Base-by-base conservation (phyloP, 2,797 vertebrate species). In the Trematomus bernacchii region DNA sequence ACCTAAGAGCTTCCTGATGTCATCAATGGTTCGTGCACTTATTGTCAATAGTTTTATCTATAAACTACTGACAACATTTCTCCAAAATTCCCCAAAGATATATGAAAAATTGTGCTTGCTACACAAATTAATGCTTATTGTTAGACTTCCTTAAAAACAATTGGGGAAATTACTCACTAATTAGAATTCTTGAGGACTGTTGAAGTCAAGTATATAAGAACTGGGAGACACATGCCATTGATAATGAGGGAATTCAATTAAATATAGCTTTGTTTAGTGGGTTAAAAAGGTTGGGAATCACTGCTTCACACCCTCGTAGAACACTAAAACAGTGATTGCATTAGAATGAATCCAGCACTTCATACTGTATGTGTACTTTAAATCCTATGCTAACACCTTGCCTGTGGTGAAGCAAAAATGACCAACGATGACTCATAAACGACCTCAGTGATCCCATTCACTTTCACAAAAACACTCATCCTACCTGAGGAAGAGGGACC, bases 401-500 rank as follows among this genome's bases (percentile, higher is more conserved):
- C 51, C 10, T 42, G 14, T 21, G 3, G 12, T 23, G 21, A 54
- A 30, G 19, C 14, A 46, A 63, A 62, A 53, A 40, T 57, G 10
- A 46, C 13, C 21, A 27, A 1, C 15, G 3, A 0, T 48, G 10
- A 43, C 6, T 2, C 44, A 6, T 27, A 58, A 59, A 65, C 8
- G 8, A 19, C 23, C 6, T 6, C 14, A 2, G 1, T 21, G 63
- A 64, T 43, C 19, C 15, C 0, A 5, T 23, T 14, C 23, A 59
- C 40, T 21, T 2, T 33, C 3, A 60, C 21, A n/a, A 30, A 23
- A 37, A 37, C 21, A 8, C n/a, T 69, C 3, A 43, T 58, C 53
- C 70, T 91, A 99, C 98, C 98, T 97, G 78, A 99, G 94, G 85
- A 99, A 98, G 69, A 99, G 96, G 0, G 96, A 97, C 52, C 97